Conservation (phyloP, 2,797 vertebrate genomes). For the Poecilia picta region DNA sequence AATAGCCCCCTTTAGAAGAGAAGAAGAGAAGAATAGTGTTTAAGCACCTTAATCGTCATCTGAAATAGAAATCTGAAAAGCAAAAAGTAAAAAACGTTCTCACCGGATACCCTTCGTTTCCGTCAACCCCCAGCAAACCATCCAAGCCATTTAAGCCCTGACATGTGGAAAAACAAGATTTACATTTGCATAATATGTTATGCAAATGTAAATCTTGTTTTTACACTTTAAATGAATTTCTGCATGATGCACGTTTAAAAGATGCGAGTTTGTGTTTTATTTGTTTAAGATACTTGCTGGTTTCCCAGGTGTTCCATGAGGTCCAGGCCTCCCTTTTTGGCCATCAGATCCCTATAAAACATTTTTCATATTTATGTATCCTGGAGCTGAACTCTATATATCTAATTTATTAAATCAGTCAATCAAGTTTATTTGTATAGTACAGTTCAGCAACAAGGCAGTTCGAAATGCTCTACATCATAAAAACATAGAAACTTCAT, state of each 20-base stretch:
- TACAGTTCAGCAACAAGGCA: no score
- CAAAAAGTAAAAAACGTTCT: slow-evolving; percentile 20
- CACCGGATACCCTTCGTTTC: slow-evolving; percentile 82
- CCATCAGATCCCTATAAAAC: slow-evolving; percentile 72
- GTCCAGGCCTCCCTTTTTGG: slow-evolving; percentile 61
- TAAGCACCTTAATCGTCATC: not conserved
- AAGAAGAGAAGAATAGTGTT: slow-evolving; percentile 3
- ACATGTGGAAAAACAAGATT: not conserved
- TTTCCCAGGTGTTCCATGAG: slow-evolving; percentile 71
- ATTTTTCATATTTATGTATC: slow-evolving; percentile 5
- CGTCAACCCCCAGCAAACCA: slow-evolving; percentile 81
- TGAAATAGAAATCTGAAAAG: not conserved
- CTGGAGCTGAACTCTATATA: not conserved
- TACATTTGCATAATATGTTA: not conserved
- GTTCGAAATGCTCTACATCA: no score
- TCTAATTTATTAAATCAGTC: not conserved
- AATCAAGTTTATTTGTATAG: no score
- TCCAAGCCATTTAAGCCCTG: slow-evolving; percentile 78
- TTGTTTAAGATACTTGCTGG: slow-evolving; percentile 70
- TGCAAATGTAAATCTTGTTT: no score
- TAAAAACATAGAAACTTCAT: no score
- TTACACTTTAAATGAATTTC: not conserved
- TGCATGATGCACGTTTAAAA: not conserved
- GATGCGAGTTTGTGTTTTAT: not conserved
- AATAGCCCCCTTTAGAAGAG: slow-evolving; percentile 65